These are phyloP conservation scores for Helogale parvula DNA, from an alignment of 2,113 vertebrate genomes.

Conservation along the genomic window DNA sequence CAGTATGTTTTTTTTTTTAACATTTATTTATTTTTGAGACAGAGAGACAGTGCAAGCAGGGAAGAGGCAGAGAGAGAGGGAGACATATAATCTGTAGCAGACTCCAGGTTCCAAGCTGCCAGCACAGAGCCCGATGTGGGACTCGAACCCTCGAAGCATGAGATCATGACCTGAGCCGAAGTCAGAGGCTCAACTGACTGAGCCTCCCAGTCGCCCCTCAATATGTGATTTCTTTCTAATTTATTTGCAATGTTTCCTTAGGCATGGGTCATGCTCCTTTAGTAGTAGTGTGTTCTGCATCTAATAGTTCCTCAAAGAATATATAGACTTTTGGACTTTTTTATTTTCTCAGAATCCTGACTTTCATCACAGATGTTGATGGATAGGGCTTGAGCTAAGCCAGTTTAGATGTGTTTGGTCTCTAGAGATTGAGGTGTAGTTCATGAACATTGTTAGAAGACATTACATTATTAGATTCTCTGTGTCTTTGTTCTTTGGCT, in stretches of 20 bases:
- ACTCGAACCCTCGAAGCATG: too few species aligned
- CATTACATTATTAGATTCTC: constrained; percentile 10
- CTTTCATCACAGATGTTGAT: background rate
- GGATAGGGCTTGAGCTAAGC: constrained; percentile 1
- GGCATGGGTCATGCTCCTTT: background rate
- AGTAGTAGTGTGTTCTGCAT: background rate
- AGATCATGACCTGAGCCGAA: too few species aligned
- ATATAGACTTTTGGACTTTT: background rate
- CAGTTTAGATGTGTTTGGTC: background rate
- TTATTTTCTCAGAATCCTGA: constrained; percentile 9
- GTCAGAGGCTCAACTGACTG: too few species aligned
- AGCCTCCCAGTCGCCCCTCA: background rate
- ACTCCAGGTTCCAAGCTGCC: too few species aligned
- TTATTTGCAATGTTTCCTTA: background rate
- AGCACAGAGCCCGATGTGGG: too few species aligned
- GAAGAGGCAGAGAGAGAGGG: too few species aligned
- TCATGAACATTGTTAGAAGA: background rate
- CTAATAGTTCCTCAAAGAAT: background rate
- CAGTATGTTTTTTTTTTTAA: background rate
- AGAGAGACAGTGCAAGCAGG: too few species aligned
- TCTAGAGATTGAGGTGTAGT: background rate
- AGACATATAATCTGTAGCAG: too few species aligned
- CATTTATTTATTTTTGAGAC: too few species aligned
- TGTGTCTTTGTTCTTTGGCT: constrained; percentile 5
- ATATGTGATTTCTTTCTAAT: background rate